Conservation (phyloP, 2,113 vertebrate genomes). For the Nannospalax galili region DNA sequence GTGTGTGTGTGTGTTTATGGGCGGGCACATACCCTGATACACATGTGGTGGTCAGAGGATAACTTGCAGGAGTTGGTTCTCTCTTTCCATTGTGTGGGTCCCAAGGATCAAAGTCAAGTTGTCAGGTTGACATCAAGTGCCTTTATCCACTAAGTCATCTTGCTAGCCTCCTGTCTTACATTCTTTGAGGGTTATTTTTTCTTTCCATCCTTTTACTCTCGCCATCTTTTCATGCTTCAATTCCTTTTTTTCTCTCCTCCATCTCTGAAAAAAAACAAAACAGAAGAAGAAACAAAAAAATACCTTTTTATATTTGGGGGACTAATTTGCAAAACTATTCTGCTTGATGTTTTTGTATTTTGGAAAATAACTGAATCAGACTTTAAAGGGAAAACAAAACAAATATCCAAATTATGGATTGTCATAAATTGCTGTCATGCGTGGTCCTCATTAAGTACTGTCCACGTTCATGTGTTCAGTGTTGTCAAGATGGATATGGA, state of each 20-base stretch:
- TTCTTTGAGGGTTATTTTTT: neutral
- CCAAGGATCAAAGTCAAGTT: no score
- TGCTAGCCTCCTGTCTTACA: neutral
- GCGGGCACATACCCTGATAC: neutral
- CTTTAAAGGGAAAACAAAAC: neutral
- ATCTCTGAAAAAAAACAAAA: neutral
- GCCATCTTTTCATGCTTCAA: conserved; percentile 9
- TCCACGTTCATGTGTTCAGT: neutral
- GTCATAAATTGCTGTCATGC: neutral
- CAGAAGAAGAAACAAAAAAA: conserved; percentile 5
- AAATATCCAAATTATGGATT: conserved; percentile 1
- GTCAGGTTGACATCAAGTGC: neutral
- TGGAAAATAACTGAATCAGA: conserved; percentile 32
- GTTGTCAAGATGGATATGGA: neutral
- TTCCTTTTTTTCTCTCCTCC: neutral
- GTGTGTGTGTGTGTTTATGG: no score
- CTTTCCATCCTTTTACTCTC: neutral
- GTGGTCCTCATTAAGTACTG: conserved; percentile 11
- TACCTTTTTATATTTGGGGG: neutral
- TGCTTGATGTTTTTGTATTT: conserved; percentile 5
- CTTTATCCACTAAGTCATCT: neutral
- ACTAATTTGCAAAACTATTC: conserved; percentile 31
- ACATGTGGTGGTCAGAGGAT: neutral
- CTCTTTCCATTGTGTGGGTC: neutral
- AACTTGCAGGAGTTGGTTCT: neutral